These are phyloP conservation scores for Diachasma alloeum DNA, from an alignment of 1,140 invertebrate genomes.

Conservation along the genomic window DNA sequence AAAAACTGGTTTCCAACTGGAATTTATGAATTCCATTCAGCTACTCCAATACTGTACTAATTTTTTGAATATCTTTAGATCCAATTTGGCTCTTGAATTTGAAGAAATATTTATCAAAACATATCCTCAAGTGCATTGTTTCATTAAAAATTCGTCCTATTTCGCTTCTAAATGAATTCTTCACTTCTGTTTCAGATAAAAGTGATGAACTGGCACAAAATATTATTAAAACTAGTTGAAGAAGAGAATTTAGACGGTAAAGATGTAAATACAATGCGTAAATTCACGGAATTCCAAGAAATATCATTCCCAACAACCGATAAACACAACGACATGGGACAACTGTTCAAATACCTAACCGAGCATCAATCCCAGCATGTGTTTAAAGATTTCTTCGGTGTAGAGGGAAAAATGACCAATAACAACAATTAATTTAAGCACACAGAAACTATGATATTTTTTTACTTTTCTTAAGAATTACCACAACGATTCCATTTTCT, in stretches of 20 bases:
- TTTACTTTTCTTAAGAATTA: not conserved
- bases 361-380: slow-evolving; percentile 71
- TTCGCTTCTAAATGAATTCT: not conserved
- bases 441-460: not conserved
- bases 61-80: no score
- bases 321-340: slow-evolving; percentile 78
- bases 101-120: no score
- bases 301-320: slow-evolving; percentile 73
- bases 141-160: no score
- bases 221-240: slow-evolving; percentile 65
- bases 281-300: slow-evolving; percentile 77
- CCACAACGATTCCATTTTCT: not conserved
- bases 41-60: no score
- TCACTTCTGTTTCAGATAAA: slow-evolving; percentile 59
- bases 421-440: not conserved
- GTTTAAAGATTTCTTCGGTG: slow-evolving; percentile 82
- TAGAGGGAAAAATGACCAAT: slow-evolving; percentile 63
- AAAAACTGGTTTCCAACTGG: no score
- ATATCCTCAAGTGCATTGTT: no score
- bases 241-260: slow-evolving; percentile 65
- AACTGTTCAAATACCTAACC: slow-evolving; percentile 76
- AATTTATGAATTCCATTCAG: no score
- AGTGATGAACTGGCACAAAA: slow-evolving; percentile 69
- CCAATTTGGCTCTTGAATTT: no score
- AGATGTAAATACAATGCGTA: slow-evolving; percentile 66